Percentiles rank a stretch among this genome's conserved stretches.
These are phyloP conservation scores for Fulmarus glacialis DNA, from an alignment of 2,113 vertebrate species.

Conservation along the genomic window DNA sequence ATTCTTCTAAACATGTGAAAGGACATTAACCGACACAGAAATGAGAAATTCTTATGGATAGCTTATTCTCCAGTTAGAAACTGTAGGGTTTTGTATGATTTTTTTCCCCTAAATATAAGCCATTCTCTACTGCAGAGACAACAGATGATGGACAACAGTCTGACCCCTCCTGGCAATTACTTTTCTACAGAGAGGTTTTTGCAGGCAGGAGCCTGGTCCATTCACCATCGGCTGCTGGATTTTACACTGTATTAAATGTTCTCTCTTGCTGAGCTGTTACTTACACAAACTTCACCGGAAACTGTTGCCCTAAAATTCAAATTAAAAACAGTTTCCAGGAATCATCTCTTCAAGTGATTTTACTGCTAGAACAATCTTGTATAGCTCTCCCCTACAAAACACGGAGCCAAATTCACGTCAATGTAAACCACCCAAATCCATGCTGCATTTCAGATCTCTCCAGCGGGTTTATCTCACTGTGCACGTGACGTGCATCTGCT, in stretches of 20 bases:
- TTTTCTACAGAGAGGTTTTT: not conserved
- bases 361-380: not conserved
- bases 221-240: not conserved
- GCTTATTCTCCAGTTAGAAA: not conserved
- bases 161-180: not conserved
- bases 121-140: not conserved
- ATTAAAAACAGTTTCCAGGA: not conserved
- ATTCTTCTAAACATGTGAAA: not conserved
- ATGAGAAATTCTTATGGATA: not conserved
- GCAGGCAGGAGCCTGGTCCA: not conserved
- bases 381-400: not conserved
- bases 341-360: not conserved
- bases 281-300: not conserved
- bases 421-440: not conserved
- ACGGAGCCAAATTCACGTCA: not conserved
- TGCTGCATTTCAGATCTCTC: not conserved
- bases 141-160: not conserved
- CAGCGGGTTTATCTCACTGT: not conserved
- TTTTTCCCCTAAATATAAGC: not conserved
- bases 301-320: not conserved
- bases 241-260: not conserved
- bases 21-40: not conserved
- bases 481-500: not conserved
- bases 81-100: not conserved
- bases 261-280: not conserved